Evolutionary conservation across 2,888 invertebrate genomes (phyloP).

Genomic region (Podotricha telesiphe): DNA sequence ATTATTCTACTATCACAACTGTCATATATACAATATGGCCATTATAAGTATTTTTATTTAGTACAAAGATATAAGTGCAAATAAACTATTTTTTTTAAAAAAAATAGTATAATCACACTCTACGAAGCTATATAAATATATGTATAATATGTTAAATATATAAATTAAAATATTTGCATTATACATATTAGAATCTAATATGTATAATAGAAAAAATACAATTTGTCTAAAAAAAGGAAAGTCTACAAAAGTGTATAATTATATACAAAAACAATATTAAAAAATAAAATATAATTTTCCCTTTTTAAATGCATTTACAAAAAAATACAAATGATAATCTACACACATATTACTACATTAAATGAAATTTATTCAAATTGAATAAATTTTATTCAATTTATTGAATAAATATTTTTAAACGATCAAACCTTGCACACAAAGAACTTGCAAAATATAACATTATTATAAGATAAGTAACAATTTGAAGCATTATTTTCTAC

Average conservation of each 20-base stretch:
- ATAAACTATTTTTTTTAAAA: background rate
- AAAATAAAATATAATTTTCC: background rate
- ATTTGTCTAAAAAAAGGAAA: too few species aligned
- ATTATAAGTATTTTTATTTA: background rate
- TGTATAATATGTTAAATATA: too few species aligned
- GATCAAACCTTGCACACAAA: background rate
- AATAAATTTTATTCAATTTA: constrained; percentile 6
- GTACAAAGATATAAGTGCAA: background rate
- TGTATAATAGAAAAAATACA: too few species aligned
- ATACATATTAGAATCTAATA: too few species aligned
- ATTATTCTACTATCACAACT: constrained; percentile 33
- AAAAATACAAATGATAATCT: too few species aligned
- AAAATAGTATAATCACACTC: background rate
- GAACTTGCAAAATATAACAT: background rate
- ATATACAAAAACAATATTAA: background rate
- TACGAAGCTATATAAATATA: background rate
- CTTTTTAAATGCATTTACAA: constrained; percentile 11
- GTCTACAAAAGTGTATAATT: background rate
- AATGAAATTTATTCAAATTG: background rate
- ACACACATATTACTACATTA: background rate
- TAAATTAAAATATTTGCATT: too few species aligned
- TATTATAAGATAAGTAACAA: background rate
- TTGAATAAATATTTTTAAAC: background rate
- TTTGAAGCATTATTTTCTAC: constrained; percentile 8
- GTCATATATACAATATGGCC: constrained; percentile 17